Evolutionary conservation across 2,888 invertebrate species (phyloP), one percentile per base, ranked within the genome.

Genomic region (Eupithecia inturbata): DNA sequence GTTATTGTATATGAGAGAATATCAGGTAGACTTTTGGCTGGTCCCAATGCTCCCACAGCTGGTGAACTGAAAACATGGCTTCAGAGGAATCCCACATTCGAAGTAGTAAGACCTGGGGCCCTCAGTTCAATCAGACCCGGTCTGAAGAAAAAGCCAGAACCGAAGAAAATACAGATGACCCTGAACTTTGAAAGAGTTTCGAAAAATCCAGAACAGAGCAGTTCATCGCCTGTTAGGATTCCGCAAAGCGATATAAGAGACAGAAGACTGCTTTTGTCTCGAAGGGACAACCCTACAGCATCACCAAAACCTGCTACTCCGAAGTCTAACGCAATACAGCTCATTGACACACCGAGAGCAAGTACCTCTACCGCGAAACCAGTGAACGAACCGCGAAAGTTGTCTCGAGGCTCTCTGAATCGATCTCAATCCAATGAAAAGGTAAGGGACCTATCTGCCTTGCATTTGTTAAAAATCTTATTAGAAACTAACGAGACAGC

Each of bases 1-100:
- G 95, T 98, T 0, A 96, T 97, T 79, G 98, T 99, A n/a, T 96
- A 97, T 87, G 98, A 98, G 87, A 95, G 97, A 67, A 96, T 96
- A 86, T 96, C 96, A 45, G 98, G 98, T 4, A 96, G 96, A 82
- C 90, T 96, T 84, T 90, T 97, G 79, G 95, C 96, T 74, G 98
- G 98, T 14, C 95, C 95, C n/a, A 96, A 96, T 86, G 98, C 98
- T 57, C 99, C 99, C 0, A 97, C 96, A 12, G 96, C 97, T 49
- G 95, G 96, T 31, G 97, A 97, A 85, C 94, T 99, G 49, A 97
- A 97, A 83, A 95, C 96, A 33, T 99, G 98, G 98, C 93, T 99
- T 14, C 96, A 97, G 86, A 96, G 96, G 81, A 97, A 99, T 94
- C 98, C 98, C 3, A 97, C 97, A 0, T 98, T 96, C 89, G 98